Evolutionary conservation across 1,140 invertebrate genomes (phyloP).

Genomic region (Mylabris phalerata): DNA sequence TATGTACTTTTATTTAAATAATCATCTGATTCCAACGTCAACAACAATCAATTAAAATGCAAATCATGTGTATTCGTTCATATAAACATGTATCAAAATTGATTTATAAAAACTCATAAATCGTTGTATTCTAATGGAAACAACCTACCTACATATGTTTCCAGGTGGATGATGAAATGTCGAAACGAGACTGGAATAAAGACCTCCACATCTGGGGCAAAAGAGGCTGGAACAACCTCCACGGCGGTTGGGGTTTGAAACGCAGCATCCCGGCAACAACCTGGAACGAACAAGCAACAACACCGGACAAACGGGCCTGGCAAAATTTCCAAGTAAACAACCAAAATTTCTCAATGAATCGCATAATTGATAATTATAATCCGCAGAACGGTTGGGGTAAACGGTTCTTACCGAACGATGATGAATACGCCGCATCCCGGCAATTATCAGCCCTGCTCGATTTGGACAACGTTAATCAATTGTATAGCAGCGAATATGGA

Average conservation of each 20-base stretch:
- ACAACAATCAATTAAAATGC: too few relatives aligned
- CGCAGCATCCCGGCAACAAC: conserved; percentile 30
- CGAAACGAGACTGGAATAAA: conserved; percentile 32
- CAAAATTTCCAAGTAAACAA: conserved; percentile 35
- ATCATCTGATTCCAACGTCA: too few relatives aligned
- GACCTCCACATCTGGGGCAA: conserved; percentile 49
- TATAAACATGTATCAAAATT: too few relatives aligned
- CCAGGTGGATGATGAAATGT: conserved; percentile 21
- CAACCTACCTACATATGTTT: background rate
- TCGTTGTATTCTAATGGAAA: too few relatives aligned
- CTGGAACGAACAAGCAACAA: conserved; percentile 18
- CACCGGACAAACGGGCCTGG: conserved; percentile 35
- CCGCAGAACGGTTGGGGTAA: conserved; percentile 42
- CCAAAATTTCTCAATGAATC: too few relatives aligned
- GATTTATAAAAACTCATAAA: too few relatives aligned
- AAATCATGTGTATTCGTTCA: too few relatives aligned
- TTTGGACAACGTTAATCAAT: conserved; percentile 10
- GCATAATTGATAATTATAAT: too few relatives aligned
- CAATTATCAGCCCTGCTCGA: conserved; percentile 28
- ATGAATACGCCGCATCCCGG: conserved; percentile 26
- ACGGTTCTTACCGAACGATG: conserved; percentile 30
- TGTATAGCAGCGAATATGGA: conserved; percentile 6
- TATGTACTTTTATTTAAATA: too few relatives aligned
- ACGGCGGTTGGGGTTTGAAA: conserved; percentile 54
- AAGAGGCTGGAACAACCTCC: conserved; percentile 52